Evolutionary conservation across 1,140 invertebrate species (phyloP).

Genomic region (Drosophila orena): DNA sequence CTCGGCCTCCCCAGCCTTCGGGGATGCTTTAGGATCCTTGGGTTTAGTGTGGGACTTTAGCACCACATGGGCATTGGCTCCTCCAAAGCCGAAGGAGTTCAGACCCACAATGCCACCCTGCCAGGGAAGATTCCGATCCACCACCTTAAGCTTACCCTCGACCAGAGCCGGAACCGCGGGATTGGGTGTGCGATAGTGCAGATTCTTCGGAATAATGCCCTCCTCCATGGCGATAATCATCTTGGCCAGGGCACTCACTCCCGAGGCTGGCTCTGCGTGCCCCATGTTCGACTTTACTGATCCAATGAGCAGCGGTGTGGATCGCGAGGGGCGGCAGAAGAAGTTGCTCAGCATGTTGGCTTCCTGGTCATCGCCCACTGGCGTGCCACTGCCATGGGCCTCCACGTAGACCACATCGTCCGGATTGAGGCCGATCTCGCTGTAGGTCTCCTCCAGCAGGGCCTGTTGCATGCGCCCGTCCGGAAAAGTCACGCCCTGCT

Average conservation of each 20-base stretch:
- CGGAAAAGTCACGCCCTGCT: slow-evolving; percentile 96
- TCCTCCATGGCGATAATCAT: slow-evolving; percentile 95
- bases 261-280: slow-evolving; percentile 97
- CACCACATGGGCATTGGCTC: slow-evolving; percentile 97
- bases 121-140: slow-evolving; percentile 92
- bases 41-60: slow-evolving; percentile 90
- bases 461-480: slow-evolving; percentile 93
- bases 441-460: slow-evolving; percentile 93
- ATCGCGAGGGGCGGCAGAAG: slow-evolving; percentile 92
- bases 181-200: slow-evolving; percentile 95
- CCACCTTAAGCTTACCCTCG: slow-evolving; percentile 95
- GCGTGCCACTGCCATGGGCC: slow-evolving; percentile 98
- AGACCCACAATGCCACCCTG: slow-evolving; percentile 94
- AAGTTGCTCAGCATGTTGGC: slow-evolving; percentile 95
- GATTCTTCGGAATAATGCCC: slow-evolving; percentile 93
- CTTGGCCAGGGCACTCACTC: slow-evolving; percentile 95
- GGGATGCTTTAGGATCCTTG: slow-evolving; percentile 86
- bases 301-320: slow-evolving; percentile 93
- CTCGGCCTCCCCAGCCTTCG: slow-evolving; percentile 58
- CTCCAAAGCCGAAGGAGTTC: slow-evolving; percentile 99
- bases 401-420: slow-evolving; percentile 94
- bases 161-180: slow-evolving; percentile 93
- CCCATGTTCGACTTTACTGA: slow-evolving; percentile 99
- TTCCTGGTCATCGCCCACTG: slow-evolving; percentile 98
- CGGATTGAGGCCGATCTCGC: slow-evolving; percentile 92